Evolutionary conservation across 2,888 invertebrate species (phyloP).

Genomic region (Lochmaea capreae): DNA sequence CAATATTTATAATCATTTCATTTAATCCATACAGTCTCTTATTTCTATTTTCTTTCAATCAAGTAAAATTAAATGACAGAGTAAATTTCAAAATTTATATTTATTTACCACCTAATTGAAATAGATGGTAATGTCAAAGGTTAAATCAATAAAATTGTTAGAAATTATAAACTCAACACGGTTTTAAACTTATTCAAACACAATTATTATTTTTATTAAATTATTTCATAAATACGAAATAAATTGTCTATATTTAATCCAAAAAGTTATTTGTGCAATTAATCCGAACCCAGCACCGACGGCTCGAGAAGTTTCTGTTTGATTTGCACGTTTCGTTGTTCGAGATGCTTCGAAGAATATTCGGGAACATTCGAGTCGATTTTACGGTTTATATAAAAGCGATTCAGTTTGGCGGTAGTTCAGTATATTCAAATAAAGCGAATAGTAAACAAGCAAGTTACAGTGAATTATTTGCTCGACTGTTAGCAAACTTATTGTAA

Average conservation of each 20-base stretch:
- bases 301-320: neutral
- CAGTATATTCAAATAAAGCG: conserved; percentile 31
- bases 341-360: neutral
- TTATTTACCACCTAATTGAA: too few species aligned
- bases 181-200: too few species aligned
- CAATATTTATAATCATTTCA: too few species aligned
- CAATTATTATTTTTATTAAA: neutral
- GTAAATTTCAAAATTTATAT: neutral
- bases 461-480: conserved; percentile 56
- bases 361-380: conserved; percentile 39
- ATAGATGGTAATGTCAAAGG: too few species aligned
- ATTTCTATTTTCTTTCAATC: too few species aligned
- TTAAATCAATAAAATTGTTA: too few species aligned
- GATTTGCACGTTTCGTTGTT: neutral
- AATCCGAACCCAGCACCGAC: neutral
- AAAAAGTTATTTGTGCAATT: neutral
- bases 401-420: conserved; percentile 17
- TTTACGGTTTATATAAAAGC: conserved; percentile 39
- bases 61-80: too few species aligned
- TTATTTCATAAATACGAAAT: neutral
- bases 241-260: neutral
- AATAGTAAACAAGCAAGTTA: conserved; percentile 19
- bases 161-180: too few species aligned
- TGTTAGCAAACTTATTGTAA: neutral
- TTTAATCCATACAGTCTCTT: too few species aligned